Conservation (phyloP, 2,888 invertebrate species). For the Eristalis arbustorum region DNA sequence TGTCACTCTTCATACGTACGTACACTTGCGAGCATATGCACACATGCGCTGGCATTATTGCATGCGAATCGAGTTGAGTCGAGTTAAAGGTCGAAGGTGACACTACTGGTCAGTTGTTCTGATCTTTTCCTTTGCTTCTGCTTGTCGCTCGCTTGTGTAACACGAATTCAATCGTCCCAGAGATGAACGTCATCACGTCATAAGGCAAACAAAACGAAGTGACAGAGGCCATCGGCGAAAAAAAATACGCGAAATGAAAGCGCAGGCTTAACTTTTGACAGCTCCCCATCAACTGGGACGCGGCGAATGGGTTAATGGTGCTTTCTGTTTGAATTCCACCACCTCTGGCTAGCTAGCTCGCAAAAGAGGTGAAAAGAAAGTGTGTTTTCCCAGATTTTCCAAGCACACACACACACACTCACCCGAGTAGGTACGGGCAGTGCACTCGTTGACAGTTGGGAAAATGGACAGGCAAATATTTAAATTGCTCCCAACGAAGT, state of each 20-base stretch:
- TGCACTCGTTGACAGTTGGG: background rate
- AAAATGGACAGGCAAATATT: slow-evolving; percentile 37
- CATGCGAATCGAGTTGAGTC: slow-evolving; percentile 9
- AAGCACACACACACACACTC: background rate
- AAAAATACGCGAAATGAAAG: slow-evolving; percentile 31
- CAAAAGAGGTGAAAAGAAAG: slow-evolving; percentile 35
- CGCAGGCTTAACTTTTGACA: slow-evolving; percentile 28
- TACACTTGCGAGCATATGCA: background rate
- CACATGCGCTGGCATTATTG: background rate
- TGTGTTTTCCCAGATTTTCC: slow-evolving; percentile 55
- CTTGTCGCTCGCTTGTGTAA: slow-evolving; percentile 16
- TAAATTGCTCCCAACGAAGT: slow-evolving; percentile 29
- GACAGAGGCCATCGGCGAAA: slow-evolving; percentile 26
- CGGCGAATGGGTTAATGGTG: slow-evolving; percentile 27
- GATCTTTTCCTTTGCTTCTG: slow-evolving; percentile 39
- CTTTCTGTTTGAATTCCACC: slow-evolving; percentile 7
- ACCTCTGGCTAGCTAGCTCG: background rate
- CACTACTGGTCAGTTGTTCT: slow-evolving; percentile 44
- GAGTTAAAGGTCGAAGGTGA: slow-evolving; percentile 60
- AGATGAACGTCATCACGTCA: slow-evolving; percentile 5
- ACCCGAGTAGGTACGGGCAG: background rate
- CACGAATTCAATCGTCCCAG: background rate
- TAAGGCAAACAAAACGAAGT: background rate
- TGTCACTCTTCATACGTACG: slow-evolving; percentile 4
- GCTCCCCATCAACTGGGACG: slow-evolving; percentile 20